These are phyloP conservation scores for Collichthys lucidus DNA, from an alignment of 2,113 vertebrate species.

Conservation along the genomic window DNA sequence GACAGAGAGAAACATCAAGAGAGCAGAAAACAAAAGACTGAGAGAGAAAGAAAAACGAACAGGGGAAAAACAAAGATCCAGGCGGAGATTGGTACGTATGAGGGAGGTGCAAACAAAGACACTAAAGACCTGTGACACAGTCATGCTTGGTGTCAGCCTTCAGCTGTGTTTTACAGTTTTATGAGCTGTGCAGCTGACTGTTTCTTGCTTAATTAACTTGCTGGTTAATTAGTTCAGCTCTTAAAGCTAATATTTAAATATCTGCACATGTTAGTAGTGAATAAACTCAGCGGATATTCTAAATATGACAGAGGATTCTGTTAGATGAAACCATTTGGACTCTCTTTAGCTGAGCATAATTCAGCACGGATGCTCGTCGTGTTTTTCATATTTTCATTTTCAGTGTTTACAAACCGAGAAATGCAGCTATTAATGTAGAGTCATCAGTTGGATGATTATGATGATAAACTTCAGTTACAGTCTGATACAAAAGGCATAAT, in stretches of 20 bases:
- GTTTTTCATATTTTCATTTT: too few species aligned
- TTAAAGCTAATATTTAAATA: background rate
- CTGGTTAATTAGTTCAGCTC: background rate
- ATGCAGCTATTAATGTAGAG: too few species aligned
- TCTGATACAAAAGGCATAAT: too few species aligned
- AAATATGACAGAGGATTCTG: background rate
- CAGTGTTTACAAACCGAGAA: too few species aligned
- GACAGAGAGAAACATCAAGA: too few species aligned
- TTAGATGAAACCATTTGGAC: background rate
- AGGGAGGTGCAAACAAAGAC: background rate
- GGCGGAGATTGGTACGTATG: background rate
- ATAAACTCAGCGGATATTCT: background rate
- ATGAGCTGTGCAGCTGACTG: background rate
- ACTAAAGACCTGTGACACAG: slow-evolving; percentile 15
- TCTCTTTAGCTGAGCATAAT: too few species aligned
- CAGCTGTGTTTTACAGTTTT: background rate
- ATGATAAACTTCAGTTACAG: too few species aligned
- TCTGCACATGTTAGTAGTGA: background rate
- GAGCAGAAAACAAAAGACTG: background rate
- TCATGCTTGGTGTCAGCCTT: background rate
- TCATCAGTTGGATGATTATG: too few species aligned
- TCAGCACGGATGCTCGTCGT: too few species aligned
- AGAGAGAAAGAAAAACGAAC: background rate
- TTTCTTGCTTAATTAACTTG: background rate
- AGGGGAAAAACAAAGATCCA: background rate